Base-by-base conservation (phyloP, 2,888 invertebrate species). In the Falcaria lacertinaria region DNA sequence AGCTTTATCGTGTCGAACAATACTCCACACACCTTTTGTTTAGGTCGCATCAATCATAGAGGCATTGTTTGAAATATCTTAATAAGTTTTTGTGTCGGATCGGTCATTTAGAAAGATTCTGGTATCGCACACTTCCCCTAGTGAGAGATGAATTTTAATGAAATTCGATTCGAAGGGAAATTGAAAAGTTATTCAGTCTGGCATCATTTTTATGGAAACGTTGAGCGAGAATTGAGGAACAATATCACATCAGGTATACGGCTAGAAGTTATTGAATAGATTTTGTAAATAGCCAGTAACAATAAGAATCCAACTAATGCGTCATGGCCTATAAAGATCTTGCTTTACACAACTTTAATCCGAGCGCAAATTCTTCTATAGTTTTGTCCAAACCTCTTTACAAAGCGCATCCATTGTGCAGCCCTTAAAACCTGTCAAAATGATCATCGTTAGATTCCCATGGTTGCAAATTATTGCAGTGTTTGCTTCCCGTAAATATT, bases 41-140 rank as follows among this genome's bases (percentile, higher is more conserved):
- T 76, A 60, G 65, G 61, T 60, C 66, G 69, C 88, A 89, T 89
- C 88, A 85, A 89, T 89, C 88, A 87, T 63, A 42, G 44, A 42
- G 57, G 61, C 79, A 74, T 87, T 88, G 88, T 87, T 81, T 80
- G 82, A 69, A 63, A 76, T 86, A 82, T 87, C 87, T 87, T 88
- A 87, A 87, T 87, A 88, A 83, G 73, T 83, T 86, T 83, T 87
- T 88, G 77, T 86, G 69, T 64, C 62, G 72, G 75, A 70, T 73
- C 82, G 86, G 84, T 85, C 86, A 83, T 80, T 86, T 84, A 80
- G 86, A 86, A 86, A 83, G 81, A 87, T 84, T 75, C 68, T 65
- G 67, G 69, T 72, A 74, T 74, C 73, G 65, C 58, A 58, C 66
- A 62, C 57, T 58, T 56, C 63, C 64, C 65, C 65, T 50, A 55